These are phyloP conservation scores for Arremon brunneinucha DNA, from an alignment of 2,797 vertebrate genomes.

Conservation along the genomic window DNA sequence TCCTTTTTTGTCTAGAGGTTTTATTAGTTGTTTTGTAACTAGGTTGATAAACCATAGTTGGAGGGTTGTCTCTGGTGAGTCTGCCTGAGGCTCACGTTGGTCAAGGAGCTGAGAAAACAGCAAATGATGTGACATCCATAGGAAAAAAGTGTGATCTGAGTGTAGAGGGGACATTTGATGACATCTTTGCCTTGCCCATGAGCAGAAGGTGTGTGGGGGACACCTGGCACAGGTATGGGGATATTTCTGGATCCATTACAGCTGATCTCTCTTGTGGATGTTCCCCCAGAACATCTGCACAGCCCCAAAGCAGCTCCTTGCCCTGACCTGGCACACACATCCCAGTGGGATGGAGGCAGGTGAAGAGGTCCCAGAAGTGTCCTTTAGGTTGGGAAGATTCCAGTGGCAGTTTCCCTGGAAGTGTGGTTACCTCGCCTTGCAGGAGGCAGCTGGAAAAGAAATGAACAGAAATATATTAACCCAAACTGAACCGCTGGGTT, in stretches of 20 bases:
- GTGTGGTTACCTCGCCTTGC: background rate
- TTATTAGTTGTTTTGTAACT: no score
- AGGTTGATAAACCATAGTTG: no score
- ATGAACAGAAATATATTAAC: background rate
- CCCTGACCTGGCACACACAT: background rate
- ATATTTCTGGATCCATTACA: rapidly evolving
- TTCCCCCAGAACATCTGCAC: background rate
- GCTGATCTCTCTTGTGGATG: background rate
- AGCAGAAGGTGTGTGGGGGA: background rate
- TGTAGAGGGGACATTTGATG: background rate
- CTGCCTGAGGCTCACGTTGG: background rate
- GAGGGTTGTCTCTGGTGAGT: background rate
- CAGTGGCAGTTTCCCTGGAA: background rate
- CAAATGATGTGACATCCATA: rapidly evolving
- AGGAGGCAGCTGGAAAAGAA: background rate
- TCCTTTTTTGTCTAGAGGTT: no score
- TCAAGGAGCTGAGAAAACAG: background rate
- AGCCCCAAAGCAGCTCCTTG: background rate
- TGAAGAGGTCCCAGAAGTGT: background rate
- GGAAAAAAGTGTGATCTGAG: background rate
- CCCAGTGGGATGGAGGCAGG: background rate
- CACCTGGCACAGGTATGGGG: background rate
- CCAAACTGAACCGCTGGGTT: rapidly evolving
- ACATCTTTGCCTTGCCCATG: rapidly evolving
- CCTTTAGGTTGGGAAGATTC: background rate